phyloP scores from a whole-genome alignment of 2,113 vertebrate genomes.

The Gambusia affinis region DNA sequence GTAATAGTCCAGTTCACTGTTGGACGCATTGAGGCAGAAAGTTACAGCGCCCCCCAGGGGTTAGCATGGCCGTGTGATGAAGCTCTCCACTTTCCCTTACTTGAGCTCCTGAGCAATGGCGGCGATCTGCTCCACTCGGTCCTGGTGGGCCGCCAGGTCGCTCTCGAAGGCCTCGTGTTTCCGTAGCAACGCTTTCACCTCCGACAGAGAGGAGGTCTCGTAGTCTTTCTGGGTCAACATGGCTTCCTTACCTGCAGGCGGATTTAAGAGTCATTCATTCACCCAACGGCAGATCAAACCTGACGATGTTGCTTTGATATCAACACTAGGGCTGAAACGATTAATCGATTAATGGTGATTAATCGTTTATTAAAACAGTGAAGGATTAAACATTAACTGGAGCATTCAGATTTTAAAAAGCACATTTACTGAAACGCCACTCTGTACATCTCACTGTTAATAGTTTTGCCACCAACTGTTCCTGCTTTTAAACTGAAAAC shows the following conservation, averaged over 20 bases:
- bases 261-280: neutral
- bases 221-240: slow-evolving; percentile 92
- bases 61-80: neutral
- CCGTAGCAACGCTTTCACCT: slow-evolving; percentile 91
- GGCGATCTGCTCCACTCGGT: slow-evolving; percentile 94
- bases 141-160: slow-evolving; percentile 94
- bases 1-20: slow-evolving; percentile 93
- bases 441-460: too few species aligned
- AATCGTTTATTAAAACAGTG: too few species aligned
- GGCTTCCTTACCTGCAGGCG: slow-evolving; percentile 86
- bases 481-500: too few species aligned
- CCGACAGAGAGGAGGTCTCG: slow-evolving; percentile 87
- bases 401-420: too few species aligned
- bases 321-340: too few species aligned
- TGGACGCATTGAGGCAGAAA: slow-evolving; percentile 13
- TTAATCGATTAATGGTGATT: too few species aligned
- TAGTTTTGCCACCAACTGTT: too few species aligned
- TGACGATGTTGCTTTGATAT: neutral
- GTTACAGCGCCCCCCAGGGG: neutral
- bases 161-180: slow-evolving; percentile 98
- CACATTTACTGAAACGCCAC: too few species aligned
- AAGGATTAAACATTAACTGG: too few species aligned
- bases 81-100: slow-evolving; percentile 61
- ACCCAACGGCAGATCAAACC: neutral
- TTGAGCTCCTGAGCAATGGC: slow-evolving; percentile 97